A percentile compares a stretch with the other conserved stretches of the same genome.
These are phyloP conservation scores for Umimayanthus chanpuru DNA, from an alignment of 92 coral and sea anemone genomes.

Conservation along the genomic window DNA sequence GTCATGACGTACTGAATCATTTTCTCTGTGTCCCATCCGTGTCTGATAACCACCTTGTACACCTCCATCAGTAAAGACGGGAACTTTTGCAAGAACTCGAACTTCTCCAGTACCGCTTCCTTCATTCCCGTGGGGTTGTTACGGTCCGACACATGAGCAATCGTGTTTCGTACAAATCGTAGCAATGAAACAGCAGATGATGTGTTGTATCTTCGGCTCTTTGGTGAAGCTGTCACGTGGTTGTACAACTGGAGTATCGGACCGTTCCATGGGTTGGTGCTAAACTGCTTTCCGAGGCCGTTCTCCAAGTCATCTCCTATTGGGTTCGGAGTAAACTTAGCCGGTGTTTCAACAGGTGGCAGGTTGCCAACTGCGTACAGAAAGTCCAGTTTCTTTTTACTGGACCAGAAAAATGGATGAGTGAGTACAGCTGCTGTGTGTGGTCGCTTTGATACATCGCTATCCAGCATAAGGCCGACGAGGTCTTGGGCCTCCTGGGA, in stretches of 20 bases:
- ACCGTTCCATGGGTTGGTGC: conserved; percentile 9
- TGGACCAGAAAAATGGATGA: conserved; percentile 31
- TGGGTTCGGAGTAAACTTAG: neutral
- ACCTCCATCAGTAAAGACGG: conserved; percentile 21
- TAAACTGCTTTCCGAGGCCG: neutral
- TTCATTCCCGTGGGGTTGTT: neutral
- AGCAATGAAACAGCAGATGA: conserved; percentile 4
- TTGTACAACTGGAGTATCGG: neutral
- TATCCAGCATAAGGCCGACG: neutral
- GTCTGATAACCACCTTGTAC: neutral
- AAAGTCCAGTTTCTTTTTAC: neutral
- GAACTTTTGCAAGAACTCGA: conserved; percentile 8
- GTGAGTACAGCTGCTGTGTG: neutral
- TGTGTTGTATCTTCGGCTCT: conserved; percentile 6
- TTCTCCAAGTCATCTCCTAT: neutral
- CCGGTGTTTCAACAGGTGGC: neutral
- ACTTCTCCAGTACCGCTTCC: neutral
- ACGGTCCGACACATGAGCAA: conserved; percentile 3
- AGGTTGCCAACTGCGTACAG: conserved; percentile 36
- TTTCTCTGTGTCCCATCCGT: neutral
- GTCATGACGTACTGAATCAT: neutral
- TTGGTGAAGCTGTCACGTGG: conserved; percentile 29
- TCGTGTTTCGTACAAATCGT: conserved; percentile 29
- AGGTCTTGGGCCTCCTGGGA: conserved; percentile 12
- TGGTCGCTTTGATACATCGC: neutral